Evolutionary conservation across 2,797 vertebrate species (phyloP), one percentile per base, ranked within the genome.

Genomic region (Microhierax caerulescens): DNA sequence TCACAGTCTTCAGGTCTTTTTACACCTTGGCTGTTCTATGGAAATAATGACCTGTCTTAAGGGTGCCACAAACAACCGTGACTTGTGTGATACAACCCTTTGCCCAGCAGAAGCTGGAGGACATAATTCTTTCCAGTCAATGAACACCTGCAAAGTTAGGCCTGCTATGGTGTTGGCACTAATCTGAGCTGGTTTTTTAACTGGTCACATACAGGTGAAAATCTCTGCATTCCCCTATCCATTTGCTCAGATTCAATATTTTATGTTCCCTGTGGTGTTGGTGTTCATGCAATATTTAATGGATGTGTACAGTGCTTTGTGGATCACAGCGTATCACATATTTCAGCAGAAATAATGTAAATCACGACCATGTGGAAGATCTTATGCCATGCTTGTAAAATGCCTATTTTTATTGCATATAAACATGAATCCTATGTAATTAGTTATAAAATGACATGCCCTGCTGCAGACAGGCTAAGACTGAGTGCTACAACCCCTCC

Each of bases 231-330:
- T 65, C 28, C 30, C 39, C n/a, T 81, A 68, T 69, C 87, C 65
- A 45, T 90, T 96, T 93, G 61, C 63, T 90, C 47, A 21, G 73
- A 43, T 80, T 91, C 87, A 93, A 73, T 95, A 91, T 93, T 95
- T 94, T 37, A 86, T 85, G 57, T 34, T 91, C 68, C 87, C 82
- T 0, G 2, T 11, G 70, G 74, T 70, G 41, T 21, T 77, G 72
- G 32, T 45, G n/a, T 47, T 91, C 91, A 85, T 84, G 60, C 57
- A 95, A 50, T 74, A 95, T 94, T 95, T 72, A 95, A 28, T 9
- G 50, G 53, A 77, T 1, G 3, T 7, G 39, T 47, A 56, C 64
- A 68, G 34, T 10, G 34, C 57, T 80, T 53, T 83, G 53, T 32
- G 60, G 89, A 85, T 88, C 89, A 80, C 41, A 57, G 72, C 1